Evolutionary conservation across 2,113 vertebrate genomes (phyloP).

Genomic region (Eclectus roratus): DNA sequence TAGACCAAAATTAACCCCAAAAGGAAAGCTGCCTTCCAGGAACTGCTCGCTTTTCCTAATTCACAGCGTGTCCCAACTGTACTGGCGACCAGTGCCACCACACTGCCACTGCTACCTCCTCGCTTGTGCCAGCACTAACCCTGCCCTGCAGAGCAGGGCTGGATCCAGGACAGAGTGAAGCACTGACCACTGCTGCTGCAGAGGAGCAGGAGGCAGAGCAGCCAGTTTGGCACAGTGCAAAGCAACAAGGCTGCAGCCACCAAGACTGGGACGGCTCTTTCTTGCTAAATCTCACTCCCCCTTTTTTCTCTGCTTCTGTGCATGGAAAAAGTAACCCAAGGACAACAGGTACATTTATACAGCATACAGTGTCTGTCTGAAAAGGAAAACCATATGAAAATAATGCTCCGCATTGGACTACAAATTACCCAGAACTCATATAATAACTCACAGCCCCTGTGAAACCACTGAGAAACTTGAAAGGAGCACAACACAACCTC

Average conservation of each 20-base stretch:
- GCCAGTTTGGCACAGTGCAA: not conserved
- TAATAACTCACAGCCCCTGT: not conserved
- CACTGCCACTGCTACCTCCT: no score
- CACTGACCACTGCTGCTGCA: not conserved
- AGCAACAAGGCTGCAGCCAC: not conserved
- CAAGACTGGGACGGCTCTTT: not conserved
- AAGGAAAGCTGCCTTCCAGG: slow-evolving; percentile 10
- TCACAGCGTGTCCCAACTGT: rapidly evolving
- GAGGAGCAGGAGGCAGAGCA: not conserved
- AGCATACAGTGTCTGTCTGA: not conserved
- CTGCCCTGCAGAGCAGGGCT: not conserved
- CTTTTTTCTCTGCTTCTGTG: not conserved
- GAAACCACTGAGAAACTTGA: not conserved
- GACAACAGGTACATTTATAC: not conserved
- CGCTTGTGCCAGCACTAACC: no score
- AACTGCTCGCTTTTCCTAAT: not conserved
- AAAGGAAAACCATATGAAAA: not conserved
- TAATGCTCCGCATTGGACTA: not conserved
- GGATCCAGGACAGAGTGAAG: not conserved
- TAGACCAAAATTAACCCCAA: not conserved
- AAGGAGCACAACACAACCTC: not conserved
- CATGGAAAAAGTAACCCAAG: not conserved
- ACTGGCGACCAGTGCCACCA: not conserved
- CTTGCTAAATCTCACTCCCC: not conserved
- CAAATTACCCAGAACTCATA: not conserved